Evolutionary conservation across 64 coral and sea anemone species (phyloP), one percentile per base, ranked within the genome.

Genomic region (Montipora cactus): DNA sequence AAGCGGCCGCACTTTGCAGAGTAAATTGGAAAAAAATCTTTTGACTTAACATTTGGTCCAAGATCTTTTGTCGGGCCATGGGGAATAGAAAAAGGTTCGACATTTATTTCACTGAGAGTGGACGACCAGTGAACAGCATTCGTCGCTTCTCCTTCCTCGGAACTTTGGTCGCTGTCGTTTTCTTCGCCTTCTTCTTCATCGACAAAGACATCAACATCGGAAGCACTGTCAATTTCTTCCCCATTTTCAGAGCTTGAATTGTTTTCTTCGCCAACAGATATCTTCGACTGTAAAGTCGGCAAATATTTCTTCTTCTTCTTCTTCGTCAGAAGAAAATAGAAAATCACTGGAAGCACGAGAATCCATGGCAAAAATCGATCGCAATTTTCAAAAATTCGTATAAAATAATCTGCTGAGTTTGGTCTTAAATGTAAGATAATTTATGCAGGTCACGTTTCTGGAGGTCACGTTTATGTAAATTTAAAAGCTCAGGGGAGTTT

Each of bases 11-110:
- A 25, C 80, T 92, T 85, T 92, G 71, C 16, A 91, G 5, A 80
- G 62, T 9, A 87, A 64, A 67, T 85, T 46, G 11, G 67, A 7
- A 87, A 87, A 18, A 51, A 87, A 72, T 87, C 84, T 74, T 87
- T 87, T 1, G 69, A 44, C 5, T 19, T 88, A 6, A 45, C 84
- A 14, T 46, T 74, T 9, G 72, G 67, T 21, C 47, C 67, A 15
- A 88, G 69, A 74, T 88, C 3, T 11, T 74, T 9, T 55, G 3
- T 50, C 18, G 10, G 22, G 73, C 74, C 53, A 64, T 78, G 51
- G 6, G 2, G 52, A 75, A 62, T 14, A 8, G 71, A 44, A 75
- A 89, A 89, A 8, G 61, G 18, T 77, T 89, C 15, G 1, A 89
- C 25, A 62, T 77, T 19, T 16, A 89, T 89, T 44, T 59, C 87